These are phyloP conservation scores for Sinosuthora webbiana DNA, from an alignment of 2,113 vertebrate species.

Conservation along the genomic window DNA sequence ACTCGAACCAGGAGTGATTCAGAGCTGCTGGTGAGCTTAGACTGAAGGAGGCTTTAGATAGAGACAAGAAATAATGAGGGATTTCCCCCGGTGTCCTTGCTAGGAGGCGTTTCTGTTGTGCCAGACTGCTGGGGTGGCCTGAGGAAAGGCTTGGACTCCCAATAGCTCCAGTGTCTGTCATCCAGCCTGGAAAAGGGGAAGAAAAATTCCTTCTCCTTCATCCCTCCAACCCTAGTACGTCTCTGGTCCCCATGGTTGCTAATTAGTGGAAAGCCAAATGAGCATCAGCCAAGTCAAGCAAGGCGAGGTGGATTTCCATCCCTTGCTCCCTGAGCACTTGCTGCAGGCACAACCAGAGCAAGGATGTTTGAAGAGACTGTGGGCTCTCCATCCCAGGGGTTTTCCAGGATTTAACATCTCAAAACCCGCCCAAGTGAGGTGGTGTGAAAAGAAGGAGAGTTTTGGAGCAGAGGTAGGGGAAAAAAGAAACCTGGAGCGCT, in stretches of 20 bases:
- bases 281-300: not conserved
- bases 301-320: not conserved
- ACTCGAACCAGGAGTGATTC: not conserved
- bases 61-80: not conserved
- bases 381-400: not conserved
- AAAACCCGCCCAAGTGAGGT: not conserved
- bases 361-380: not conserved
- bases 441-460: not conserved
- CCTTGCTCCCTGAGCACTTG: not conserved
- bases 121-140: not conserved
- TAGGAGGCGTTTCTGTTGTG: not conserved
- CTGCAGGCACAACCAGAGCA: not conserved
- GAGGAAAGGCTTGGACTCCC: not conserved
- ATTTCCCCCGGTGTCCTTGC: not conserved
- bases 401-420: not conserved
- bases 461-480: not conserved
- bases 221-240: not conserved
- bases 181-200: not conserved
- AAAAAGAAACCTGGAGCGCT: not conserved
- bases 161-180: fast-evolving
- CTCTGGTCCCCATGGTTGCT: fast-evolving
- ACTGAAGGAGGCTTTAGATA: not conserved
- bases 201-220: not conserved
- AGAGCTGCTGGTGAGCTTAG: not conserved
- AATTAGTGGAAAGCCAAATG: not conserved